Evolutionary conservation across 2,888 invertebrate species (phyloP), one percentile per base, ranked within the genome.

Genomic region (Dasysyrphus tricinctus): DNA sequence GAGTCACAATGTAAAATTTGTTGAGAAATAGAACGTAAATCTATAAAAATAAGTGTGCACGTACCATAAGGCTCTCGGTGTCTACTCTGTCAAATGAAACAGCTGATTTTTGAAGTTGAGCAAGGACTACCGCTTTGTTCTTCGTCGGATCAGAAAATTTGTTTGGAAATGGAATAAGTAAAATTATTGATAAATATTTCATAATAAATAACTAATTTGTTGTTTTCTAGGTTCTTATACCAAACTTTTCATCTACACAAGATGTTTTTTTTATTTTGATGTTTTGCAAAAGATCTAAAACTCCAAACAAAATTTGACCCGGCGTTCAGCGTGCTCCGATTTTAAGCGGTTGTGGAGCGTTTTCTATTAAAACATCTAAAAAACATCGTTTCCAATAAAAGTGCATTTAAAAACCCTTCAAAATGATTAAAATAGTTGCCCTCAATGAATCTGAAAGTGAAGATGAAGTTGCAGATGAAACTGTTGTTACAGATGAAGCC

Each of bases 401-500:
- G 8, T 37, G 4, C 8, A 24, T 63, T 14, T 9, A 51, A 39
- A 39, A 51, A 37, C 5, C 5, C 11, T 14, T 37, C 39, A 88
- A 75, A 61, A 89, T 89, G 89, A 82, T 88, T n/a, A 88, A 88
- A 86, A 89, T 89, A 63, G 80, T 89, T 54, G 89, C 89, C 0
- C 82, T 89, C 1, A 89, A 89, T 74, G 89, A 89, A 65, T 88
- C 88, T 8, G 86, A 87, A 19, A 84, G 83, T 54, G 87, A 87
- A 39, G 87, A 87, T 9, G 87, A 81, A 19, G 70, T 75, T 16
- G 73, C 88, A 11, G 81, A 81, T 77, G 88, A 89, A 9, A 80
- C 85, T 4, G 56, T 88, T 14, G 88, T 88, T 39, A 89, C 89
- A 8, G 88, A 88, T 70, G 89, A 89, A 65, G 89, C 89, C 0